Percentiles rank a stretch among this genome's conserved stretches.
phyloP scores from a whole-genome alignment of 2,888 invertebrate species.

The Standfussiana lucernea region DNA sequence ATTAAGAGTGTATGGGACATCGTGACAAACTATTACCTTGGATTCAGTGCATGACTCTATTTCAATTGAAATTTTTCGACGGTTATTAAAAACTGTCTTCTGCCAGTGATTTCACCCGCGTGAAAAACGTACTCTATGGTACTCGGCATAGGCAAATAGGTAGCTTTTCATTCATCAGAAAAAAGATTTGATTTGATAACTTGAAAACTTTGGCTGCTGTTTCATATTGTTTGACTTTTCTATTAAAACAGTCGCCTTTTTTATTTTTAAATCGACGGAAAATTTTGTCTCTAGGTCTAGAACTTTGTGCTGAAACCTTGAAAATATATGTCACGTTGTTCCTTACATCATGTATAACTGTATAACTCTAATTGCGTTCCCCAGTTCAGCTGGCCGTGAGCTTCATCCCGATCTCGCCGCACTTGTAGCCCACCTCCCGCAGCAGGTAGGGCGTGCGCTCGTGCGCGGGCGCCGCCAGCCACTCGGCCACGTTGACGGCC shows the following conservation, averaged over 20 bases:
- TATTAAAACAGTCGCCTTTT: background rate
- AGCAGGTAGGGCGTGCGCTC: slow-evolving; percentile 92
- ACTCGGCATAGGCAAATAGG: no score
- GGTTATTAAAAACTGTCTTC: no score
- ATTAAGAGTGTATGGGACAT: background rate
- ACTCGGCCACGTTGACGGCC: slow-evolving; percentile 88
- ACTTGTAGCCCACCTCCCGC: slow-evolving; percentile 88
- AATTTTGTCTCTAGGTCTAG: background rate
- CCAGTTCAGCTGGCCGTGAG: slow-evolving; percentile 77
- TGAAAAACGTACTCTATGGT: no score
- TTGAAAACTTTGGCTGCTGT: no score
- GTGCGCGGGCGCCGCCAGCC: slow-evolving; percentile 89
- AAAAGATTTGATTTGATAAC: no score
- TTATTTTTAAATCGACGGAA: background rate
- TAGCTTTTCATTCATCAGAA: no score
- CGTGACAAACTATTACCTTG: background rate
- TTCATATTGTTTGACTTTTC: no score
- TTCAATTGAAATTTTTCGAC: no score
- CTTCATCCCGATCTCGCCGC: slow-evolving; percentile 86
- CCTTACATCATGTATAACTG: background rate
- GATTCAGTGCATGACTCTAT: background rate
- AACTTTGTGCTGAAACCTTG: background rate
- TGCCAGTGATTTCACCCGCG: no score
- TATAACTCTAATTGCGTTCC: background rate
- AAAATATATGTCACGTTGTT: background rate